These are phyloP conservation scores for Crioceris asparagi DNA, from an alignment of 2,888 invertebrate species.

Conservation along the genomic window DNA sequence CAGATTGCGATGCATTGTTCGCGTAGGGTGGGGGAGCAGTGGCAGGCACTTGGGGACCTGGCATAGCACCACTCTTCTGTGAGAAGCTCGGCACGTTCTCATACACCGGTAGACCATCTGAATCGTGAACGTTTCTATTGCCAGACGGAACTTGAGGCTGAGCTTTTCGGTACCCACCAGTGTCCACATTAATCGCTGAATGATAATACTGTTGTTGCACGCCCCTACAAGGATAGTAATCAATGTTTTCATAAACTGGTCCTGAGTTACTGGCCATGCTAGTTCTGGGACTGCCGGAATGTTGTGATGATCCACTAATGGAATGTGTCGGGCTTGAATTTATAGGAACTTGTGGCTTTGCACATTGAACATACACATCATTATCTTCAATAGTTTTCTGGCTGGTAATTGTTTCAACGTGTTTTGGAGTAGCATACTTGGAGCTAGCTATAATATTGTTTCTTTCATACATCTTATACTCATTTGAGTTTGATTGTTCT, in stretches of 20 bases:
- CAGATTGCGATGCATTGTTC: conserved; percentile 13
- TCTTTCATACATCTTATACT: conserved; percentile 55
- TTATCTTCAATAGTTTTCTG: conserved; percentile 33
- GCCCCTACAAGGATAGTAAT: conserved; percentile 51
- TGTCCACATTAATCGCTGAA: conserved; percentile 38
- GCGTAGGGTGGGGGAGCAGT: conserved; percentile 28
- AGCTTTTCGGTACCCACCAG: conserved; percentile 57
- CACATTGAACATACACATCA: conserved; percentile 38
- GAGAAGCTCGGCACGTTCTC: conserved; percentile 34
- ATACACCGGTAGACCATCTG: conserved; percentile 45
- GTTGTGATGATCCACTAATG: conserved; percentile 49
- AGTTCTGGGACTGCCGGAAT: conserved; percentile 40
- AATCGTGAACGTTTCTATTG: conserved; percentile 35
- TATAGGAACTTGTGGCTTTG: conserved; percentile 34
- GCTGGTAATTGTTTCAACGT: conserved; percentile 51
- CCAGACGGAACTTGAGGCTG: conserved; percentile 71
- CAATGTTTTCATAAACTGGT: conserved; percentile 74
- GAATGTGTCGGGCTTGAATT: conserved; percentile 47
- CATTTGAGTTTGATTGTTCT: conserved; percentile 34
- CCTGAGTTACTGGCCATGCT: conserved; percentile 33
- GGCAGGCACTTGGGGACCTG: conserved; percentile 37
- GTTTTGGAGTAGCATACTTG: conserved; percentile 67
- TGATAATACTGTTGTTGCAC: no score
- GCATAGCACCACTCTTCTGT: conserved; percentile 29
- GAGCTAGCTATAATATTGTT: conserved; percentile 67